A percentile compares a stretch with the other conserved stretches of the same genome.
Evolutionary conservation across 2,888 invertebrate genomes (phyloP).

Genomic region (Venusia cambrica): DNA sequence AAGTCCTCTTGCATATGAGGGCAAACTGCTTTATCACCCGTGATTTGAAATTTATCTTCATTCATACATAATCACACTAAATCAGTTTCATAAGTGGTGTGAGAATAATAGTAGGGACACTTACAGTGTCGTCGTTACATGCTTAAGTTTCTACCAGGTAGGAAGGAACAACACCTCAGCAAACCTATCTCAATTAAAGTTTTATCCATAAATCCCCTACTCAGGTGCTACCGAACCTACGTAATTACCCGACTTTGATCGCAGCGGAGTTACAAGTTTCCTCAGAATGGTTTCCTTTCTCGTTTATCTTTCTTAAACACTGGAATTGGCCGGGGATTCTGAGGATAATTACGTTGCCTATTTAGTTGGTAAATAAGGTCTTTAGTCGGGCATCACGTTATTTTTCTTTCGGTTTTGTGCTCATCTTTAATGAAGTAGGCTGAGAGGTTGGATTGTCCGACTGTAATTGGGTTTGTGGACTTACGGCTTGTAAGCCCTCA

Average conservation of each 20-base stretch:
- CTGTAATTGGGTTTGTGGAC: conserved; percentile 16
- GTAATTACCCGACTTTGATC: conserved; percentile 57
- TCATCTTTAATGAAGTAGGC: conserved; percentile 33
- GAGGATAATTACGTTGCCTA: conserved; percentile 72
- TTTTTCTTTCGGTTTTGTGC: conserved; percentile 46
- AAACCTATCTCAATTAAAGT: conserved; percentile 39
- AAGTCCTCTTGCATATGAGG: too few relatives aligned
- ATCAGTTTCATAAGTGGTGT: too few relatives aligned
- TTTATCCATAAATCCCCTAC: conserved; percentile 42
- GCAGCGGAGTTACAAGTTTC: conserved; percentile 59
- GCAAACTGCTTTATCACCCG: too few relatives aligned
- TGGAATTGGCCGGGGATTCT: conserved; percentile 71
- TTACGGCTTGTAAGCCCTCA: conserved; percentile 9
- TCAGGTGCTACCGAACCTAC: conserved; percentile 31
- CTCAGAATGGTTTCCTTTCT: conserved; percentile 64
- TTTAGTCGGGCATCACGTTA: conserved; percentile 43
- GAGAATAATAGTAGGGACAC: too few relatives aligned
- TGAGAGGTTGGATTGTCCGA: conserved; percentile 25
- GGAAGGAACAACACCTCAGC: conserved; percentile 14
- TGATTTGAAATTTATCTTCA: too few relatives aligned
- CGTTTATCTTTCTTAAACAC: conserved; percentile 80
- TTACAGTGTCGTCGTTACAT: too few relatives aligned
- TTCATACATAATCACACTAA: too few relatives aligned
- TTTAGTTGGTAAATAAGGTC: conserved; percentile 41
- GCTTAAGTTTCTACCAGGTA: too few relatives aligned